Conservation (phyloP, 2,888 invertebrate genomes). For the Eupeodes latifasciatus region DNA sequence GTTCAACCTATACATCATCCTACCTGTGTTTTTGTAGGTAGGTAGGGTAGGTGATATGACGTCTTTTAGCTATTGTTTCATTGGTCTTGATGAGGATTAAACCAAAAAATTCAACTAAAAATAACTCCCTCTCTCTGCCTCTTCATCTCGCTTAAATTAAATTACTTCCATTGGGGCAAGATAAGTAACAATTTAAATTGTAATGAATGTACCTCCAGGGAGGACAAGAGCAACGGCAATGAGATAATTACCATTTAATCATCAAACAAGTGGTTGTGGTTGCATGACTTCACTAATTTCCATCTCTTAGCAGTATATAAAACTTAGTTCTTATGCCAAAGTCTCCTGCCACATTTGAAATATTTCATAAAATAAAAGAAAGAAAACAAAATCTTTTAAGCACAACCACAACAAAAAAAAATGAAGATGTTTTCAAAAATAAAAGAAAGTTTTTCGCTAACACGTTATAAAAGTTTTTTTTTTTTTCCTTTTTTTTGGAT, state of each 20-base stretch:
- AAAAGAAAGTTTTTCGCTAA: conserved; percentile 26
- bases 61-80: not conserved
- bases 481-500: not conserved
- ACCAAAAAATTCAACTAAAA: not conserved
- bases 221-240: too few relatives aligned
- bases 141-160: not conserved
- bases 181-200: conserved; percentile 5
- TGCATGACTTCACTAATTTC: conserved; percentile 41
- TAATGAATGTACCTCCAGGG: conserved; percentile 8
- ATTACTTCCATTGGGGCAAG: conserved; percentile 5
- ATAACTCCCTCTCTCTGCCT: not conserved
- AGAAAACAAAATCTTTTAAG: not conserved
- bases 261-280: conserved; percentile 5
- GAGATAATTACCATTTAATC: conserved; percentile 31
- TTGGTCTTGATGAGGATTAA: too few relatives aligned
- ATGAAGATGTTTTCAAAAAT: too few relatives aligned
- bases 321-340: conserved; percentile 19
- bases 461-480: conserved; percentile 8
- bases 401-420: not conserved
- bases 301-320: conserved; percentile 14
- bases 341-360: not conserved
- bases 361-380: not conserved
- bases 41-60: not conserved
- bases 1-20: too few relatives aligned
- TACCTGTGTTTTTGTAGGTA: too few relatives aligned